phyloP scores from a whole-genome alignment of 2,888 invertebrate species.

The Scaptomyza caliginosa region DNA sequence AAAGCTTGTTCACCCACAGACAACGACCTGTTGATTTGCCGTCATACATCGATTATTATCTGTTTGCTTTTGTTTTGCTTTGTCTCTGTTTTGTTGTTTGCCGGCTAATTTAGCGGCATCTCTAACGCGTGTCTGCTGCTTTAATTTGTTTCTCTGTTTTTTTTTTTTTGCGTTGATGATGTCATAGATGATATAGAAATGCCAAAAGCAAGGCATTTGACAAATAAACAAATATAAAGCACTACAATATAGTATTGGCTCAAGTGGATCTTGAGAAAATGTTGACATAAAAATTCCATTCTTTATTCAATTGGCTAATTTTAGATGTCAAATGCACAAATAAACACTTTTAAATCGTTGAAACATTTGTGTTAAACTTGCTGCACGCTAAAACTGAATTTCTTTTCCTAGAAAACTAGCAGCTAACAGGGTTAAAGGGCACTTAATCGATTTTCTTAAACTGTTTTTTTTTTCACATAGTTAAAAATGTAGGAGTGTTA shows the following conservation, averaged over 20 bases:
- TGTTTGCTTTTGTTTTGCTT: conserved; percentile 6
- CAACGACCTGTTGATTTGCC: conserved; percentile 29
- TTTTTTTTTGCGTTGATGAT: conserved; percentile 48
- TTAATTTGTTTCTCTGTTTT: conserved; percentile 42
- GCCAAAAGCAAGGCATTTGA: conserved; percentile 11
- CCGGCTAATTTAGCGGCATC: conserved; percentile 53
- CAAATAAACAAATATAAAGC: background rate
- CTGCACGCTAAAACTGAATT: conserved; percentile 40
- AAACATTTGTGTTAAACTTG: conserved; percentile 1
- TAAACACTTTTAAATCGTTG: conserved; percentile 22
- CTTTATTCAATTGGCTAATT: background rate
- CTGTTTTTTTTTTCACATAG: background rate
- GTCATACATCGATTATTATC: conserved; percentile 17
- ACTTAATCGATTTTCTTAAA: conserved; percentile 50
- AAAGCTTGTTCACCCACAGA: conserved; percentile 17
- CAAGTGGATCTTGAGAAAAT: too few relatives aligned
- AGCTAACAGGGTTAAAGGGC: conserved; percentile 1
- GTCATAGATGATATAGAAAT: conserved; percentile 52
- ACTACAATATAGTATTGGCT: too few relatives aligned
- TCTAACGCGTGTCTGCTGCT: conserved; percentile 45
- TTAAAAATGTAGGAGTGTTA: background rate
- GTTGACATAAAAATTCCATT: background rate
- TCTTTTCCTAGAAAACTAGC: conserved; percentile 22
- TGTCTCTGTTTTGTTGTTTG: conserved; percentile 24
- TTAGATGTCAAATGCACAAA: background rate